Evolutionary conservation across 2,888 invertebrate genomes (phyloP).

Genomic region (Augiades crinisus): DNA sequence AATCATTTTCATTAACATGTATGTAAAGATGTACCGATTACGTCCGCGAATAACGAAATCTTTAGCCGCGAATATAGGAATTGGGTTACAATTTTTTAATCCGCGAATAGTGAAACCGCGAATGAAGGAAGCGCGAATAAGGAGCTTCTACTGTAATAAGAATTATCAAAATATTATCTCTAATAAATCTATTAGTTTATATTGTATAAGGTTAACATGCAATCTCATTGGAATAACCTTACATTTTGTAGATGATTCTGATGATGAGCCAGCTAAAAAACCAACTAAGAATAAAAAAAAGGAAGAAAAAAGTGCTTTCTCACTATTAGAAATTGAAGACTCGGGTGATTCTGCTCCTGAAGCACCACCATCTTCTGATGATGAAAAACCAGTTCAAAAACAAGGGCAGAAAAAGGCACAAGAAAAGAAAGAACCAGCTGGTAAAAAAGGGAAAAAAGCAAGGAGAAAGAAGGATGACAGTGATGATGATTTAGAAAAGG

Average conservation of each 20-base stretch:
- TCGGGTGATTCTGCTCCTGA: slow-evolving; percentile 74
- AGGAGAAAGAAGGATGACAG: slow-evolving; percentile 89
- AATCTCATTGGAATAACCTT: no score
- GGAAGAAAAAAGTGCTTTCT: slow-evolving; percentile 83
- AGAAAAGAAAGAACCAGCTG: slow-evolving; percentile 71
- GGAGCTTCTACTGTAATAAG: no score
- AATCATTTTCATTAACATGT: no score
- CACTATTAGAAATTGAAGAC: slow-evolving; percentile 85
- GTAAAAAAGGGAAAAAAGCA: slow-evolving; percentile 87
- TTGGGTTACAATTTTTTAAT: no score
- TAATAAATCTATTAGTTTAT: no score
- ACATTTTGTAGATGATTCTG: slow-evolving; percentile 57
- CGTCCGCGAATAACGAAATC: no score
- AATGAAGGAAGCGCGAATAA: no score
- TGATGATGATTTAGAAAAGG: slow-evolving; percentile 91
- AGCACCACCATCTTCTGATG: slow-evolving; percentile 69
- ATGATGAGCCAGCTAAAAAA: slow-evolving; percentile 69
- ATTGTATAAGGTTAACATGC: no score
- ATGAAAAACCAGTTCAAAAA: slow-evolving; percentile 63
- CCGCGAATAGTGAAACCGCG: no score
- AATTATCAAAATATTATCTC: no score
- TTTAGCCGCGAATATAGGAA: no score
- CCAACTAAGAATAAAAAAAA: slow-evolving; percentile 67
- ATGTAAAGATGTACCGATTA: no score
- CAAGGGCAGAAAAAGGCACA: slow-evolving; percentile 56